Conservation (phyloP, 2,797 vertebrate species). For the Xenentodon cancila region DNA sequence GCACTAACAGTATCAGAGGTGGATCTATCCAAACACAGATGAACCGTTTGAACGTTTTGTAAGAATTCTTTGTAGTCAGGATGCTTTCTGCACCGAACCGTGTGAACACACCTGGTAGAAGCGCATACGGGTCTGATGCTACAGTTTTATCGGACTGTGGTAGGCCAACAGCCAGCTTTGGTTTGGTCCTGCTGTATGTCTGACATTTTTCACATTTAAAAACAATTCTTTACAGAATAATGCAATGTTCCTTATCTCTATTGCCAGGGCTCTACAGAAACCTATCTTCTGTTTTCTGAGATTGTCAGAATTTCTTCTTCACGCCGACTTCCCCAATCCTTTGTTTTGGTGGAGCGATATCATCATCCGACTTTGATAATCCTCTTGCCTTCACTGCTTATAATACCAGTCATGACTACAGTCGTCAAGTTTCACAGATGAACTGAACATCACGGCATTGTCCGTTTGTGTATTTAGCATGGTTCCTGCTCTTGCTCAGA, state of each 20-base stretch:
- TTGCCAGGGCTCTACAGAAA: no score
- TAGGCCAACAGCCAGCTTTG: no score
- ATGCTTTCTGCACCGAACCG: background rate
- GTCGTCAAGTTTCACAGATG: background rate
- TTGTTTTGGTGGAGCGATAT: background rate
- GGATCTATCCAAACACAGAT: no score
- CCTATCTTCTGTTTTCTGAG: background rate
- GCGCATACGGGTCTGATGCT: no score
- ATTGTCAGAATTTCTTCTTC: background rate
- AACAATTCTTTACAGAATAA: no score
- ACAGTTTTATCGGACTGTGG: no score
- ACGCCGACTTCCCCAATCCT: background rate
- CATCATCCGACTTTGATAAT: background rate
- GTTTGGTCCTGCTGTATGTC: no score
- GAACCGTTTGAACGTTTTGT: no score
- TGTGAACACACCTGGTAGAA: background rate
- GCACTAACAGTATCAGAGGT: no score
- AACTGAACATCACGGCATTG: background rate
- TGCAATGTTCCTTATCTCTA: background rate
- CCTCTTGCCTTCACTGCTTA: no score
- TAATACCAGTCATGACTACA: no score
- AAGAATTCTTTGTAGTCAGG: background rate
- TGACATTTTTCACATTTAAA: no score
- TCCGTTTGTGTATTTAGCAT: background rate
- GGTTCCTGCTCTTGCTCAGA: background rate